These are phyloP conservation scores for Pseudorhombus dupliciocellatus DNA, from an alignment of 2,113 vertebrate species.

Conservation along the genomic window DNA sequence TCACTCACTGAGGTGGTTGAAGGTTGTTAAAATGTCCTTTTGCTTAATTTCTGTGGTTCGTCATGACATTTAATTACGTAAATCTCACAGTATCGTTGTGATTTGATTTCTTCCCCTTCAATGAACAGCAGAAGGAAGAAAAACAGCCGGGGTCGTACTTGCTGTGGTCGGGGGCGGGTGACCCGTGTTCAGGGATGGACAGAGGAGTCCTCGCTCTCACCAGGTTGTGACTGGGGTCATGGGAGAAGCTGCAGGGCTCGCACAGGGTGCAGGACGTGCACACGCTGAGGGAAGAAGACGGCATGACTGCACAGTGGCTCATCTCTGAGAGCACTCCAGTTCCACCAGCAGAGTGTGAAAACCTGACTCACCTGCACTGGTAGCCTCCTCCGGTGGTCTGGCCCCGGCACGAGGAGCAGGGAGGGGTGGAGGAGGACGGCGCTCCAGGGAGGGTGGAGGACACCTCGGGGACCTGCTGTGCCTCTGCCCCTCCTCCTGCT, in stretches of 20 bases:
- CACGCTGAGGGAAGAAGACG: conserved; percentile 78
- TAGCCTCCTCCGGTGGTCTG: conserved; percentile 91
- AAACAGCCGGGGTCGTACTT: conserved; percentile 60
- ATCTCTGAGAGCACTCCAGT: no score
- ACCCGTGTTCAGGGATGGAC: conserved; percentile 81
- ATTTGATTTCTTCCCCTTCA: no score
- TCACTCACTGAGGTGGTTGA: no score
- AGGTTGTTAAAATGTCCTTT: no score
- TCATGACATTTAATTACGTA: no score
- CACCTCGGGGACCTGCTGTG: conserved; percentile 70
- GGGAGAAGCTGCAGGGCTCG: conserved; percentile 88
- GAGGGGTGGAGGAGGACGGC: conserved; percentile 80
- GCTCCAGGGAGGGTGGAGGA: conserved; percentile 73
- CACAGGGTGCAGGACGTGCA: conserved; percentile 92
- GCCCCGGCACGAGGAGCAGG: conserved; percentile 88
- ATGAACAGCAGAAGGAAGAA: no score
- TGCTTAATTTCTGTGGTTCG: no score
- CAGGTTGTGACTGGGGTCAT: conserved; percentile 89
- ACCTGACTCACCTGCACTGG: conserved; percentile 99
- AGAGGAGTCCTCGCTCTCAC: conserved; percentile 90
- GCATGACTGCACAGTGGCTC: no score
- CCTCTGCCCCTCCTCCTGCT: conserved; percentile 47
- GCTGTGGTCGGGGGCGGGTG: conserved; percentile 82
- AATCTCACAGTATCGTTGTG: no score
- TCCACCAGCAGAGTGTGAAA: no score